These are phyloP conservation scores for Drosophila nikananu DNA, from an alignment of 1,140 invertebrate species.

Conservation along the genomic window DNA sequence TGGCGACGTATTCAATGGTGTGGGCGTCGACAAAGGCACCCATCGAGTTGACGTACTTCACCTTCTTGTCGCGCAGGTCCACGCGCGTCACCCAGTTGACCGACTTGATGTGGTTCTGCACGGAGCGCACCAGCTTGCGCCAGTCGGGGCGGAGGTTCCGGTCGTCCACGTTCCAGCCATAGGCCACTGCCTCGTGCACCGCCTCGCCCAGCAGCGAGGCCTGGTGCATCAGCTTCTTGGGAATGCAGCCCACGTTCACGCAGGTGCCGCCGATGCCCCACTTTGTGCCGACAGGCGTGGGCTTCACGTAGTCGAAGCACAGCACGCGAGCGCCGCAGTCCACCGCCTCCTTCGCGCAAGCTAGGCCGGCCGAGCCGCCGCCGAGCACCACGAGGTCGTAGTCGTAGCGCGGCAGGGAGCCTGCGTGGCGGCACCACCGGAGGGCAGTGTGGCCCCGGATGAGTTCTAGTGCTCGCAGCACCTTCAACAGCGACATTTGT, in stretches of 20 bases:
- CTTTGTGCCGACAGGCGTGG: slow-evolving; percentile 93
- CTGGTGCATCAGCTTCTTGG: slow-evolving; percentile 99
- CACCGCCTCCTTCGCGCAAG: slow-evolving; percentile 96
- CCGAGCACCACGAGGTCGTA: slow-evolving; percentile 98
- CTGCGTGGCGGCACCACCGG: background rate
- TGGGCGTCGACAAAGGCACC: slow-evolving; percentile 93
- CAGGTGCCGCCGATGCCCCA: slow-evolving; percentile 98
- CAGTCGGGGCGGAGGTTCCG: slow-evolving; percentile 90
- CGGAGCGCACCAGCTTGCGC: slow-evolving; percentile 89
- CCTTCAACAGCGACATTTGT: slow-evolving; percentile 44
- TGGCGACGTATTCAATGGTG: slow-evolving; percentile 90
- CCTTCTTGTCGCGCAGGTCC: slow-evolving; percentile 94
- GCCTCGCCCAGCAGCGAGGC: slow-evolving; percentile 94
- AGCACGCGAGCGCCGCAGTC: slow-evolving; percentile 94
- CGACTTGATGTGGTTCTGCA: slow-evolving; percentile 95
- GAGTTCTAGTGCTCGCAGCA: background rate
- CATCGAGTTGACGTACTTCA: slow-evolving; percentile 96
- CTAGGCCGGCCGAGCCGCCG: slow-evolving; percentile 97
- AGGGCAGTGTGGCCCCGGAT: background rate
- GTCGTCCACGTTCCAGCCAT: slow-evolving; percentile 93
- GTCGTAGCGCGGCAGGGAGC: slow-evolving; percentile 86
- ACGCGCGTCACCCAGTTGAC: slow-evolving; percentile 97
- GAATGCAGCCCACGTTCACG: slow-evolving; percentile 99
- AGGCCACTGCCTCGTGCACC: slow-evolving; percentile 91
- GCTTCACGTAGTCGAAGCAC: slow-evolving; percentile 96